These are phyloP conservation scores for Mustela nigripes DNA, from an alignment of 2,113 vertebrate genomes.

Conservation along the genomic window DNA sequence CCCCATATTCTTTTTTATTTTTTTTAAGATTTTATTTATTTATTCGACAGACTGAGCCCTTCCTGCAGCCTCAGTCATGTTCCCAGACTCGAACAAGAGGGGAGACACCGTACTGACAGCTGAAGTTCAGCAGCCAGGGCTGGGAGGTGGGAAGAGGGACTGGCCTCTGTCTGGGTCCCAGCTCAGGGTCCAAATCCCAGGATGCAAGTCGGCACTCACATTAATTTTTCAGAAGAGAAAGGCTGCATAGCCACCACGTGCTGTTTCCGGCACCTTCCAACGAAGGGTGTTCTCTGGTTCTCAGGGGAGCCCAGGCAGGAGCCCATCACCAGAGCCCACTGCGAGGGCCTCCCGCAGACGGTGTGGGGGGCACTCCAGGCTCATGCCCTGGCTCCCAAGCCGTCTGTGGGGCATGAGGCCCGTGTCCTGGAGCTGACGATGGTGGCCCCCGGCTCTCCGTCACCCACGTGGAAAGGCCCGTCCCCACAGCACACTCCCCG, in stretches of 20 bases:
- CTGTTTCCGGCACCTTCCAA: not conserved
- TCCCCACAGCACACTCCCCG: rapidly evolving
- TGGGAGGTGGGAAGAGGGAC: not conserved
- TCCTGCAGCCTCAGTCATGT: not conserved
- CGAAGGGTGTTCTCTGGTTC: not conserved
- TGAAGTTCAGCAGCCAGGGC: not conserved
- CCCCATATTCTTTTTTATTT: too few relatives aligned
- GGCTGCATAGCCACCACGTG: too few relatives aligned
- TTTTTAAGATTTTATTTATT: too few relatives aligned
- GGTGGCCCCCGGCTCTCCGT: rapidly evolving
- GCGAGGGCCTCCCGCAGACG: not conserved
- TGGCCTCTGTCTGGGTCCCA: not conserved
- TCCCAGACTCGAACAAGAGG: not conserved
- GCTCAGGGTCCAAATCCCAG: rapidly evolving
- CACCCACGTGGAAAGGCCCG: rapidly evolving
- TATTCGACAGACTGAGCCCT: too few relatives aligned
- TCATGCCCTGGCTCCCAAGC: not conserved
- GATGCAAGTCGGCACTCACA: not conserved
- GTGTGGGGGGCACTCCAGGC: not conserved
- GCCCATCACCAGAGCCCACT: not conserved
- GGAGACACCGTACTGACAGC: rapidly evolving
- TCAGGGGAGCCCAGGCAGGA: not conserved
- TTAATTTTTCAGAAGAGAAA: not conserved
- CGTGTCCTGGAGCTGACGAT: rapidly evolving
- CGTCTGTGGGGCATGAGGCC: rapidly evolving